Evolutionary conservation across 2,797 vertebrate genomes (phyloP).

Genomic region (Mus spretus): DNA sequence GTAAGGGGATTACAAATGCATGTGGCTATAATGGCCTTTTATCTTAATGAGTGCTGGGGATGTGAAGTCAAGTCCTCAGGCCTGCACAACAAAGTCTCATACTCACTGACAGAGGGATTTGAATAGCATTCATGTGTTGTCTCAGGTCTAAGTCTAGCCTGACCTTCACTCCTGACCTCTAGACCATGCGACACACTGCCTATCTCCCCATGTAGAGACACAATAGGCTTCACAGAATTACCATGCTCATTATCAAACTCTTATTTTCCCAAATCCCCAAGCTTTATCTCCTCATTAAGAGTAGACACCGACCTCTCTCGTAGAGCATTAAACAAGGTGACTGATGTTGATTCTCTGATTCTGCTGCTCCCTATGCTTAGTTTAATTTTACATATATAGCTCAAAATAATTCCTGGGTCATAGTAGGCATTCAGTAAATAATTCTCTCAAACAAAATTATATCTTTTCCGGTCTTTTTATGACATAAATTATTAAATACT

Average conservation of each 20-base stretch:
- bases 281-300: background rate
- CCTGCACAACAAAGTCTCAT: background rate
- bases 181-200: background rate
- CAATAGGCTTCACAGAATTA: background rate
- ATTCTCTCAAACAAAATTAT: conserved; percentile 1
- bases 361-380: background rate
- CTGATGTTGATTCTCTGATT: background rate
- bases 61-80: background rate
- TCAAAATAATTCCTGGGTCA: background rate
- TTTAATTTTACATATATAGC: background rate
- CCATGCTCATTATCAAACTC: background rate
- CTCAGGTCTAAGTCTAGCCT: background rate
- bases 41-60: background rate
- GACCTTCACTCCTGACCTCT: background rate
- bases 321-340: background rate
- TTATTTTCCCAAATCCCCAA: background rate
- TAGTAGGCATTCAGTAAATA: background rate
- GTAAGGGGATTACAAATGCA: no score
- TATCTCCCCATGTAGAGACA: background rate
- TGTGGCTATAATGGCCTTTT: background rate
- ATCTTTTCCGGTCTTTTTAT: conserved; percentile 13
- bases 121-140: background rate
- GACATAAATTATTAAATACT: conserved; percentile 6
- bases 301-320: background rate
- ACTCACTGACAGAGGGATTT: background rate